phyloP scores from a whole-genome alignment of 2,888 invertebrate species.

The Leptinotarsa rubiginosa region DNA sequence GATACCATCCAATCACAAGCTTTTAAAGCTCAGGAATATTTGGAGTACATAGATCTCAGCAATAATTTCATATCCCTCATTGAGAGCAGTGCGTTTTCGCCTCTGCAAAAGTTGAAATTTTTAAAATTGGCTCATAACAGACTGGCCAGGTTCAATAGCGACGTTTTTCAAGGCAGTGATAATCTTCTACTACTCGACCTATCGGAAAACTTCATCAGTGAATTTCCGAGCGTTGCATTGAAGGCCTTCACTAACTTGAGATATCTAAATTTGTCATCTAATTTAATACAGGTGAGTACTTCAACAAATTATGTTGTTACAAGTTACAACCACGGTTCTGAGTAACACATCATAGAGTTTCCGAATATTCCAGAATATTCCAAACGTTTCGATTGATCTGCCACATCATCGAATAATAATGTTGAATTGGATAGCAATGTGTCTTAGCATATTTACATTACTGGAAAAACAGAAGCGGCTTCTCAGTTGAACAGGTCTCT shows the following conservation, averaged over 20 bases:
- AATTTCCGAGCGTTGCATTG: constrained; percentile 83
- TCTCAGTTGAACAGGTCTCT: no score
- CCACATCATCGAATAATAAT: no score
- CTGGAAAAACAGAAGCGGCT: no score
- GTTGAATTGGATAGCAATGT: no score
- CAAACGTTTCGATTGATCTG: no score
- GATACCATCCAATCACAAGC: constrained; percentile 74
- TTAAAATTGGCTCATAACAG: constrained; percentile 84
- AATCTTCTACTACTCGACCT: constrained; percentile 84
- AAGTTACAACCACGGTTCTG: no score
- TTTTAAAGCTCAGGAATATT: constrained; percentile 76
- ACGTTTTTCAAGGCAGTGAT: constrained; percentile 82
- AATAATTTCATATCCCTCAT: constrained; percentile 81
- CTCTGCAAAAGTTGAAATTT: constrained; percentile 74
- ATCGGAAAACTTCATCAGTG: constrained; percentile 86
- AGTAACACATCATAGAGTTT: no score
- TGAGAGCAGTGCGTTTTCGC: constrained; percentile 81
- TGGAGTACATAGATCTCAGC: constrained; percentile 84
- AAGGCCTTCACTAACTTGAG: constrained; percentile 77
- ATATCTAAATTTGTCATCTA: constrained; percentile 84
- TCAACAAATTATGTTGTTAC: not conserved
- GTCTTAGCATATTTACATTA: no score
- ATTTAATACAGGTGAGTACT: constrained; percentile 79
- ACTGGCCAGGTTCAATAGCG: constrained; percentile 84
- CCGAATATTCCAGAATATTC: no score